Conservation (phyloP, 37 sponge, comb jelly and placozoan species). For the Agelas oroides region DNA sequence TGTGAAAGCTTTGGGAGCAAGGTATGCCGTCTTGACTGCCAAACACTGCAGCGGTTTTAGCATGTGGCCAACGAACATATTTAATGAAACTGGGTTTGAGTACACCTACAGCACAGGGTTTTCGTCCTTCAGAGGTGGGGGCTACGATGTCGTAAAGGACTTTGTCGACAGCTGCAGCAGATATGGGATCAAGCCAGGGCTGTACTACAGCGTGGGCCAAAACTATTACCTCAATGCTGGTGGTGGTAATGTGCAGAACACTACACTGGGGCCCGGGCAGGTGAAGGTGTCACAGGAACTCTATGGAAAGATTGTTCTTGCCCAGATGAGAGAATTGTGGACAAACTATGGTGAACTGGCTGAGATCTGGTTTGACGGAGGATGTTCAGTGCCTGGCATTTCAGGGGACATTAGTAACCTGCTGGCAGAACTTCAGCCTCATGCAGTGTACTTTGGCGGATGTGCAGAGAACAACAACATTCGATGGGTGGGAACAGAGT, state of each 20-base stretch:
- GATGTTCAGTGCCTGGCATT: conserved; percentile 59
- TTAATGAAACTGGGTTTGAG: conserved; percentile 45
- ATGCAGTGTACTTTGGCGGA: conserved; percentile 59
- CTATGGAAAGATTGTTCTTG: conserved; percentile 56
- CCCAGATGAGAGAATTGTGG: conserved; percentile 69
- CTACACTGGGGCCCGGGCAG: conserved; percentile 47
- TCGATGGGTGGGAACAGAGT: conserved; percentile 65
- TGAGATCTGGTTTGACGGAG: conserved; percentile 74
- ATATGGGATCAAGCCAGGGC: conserved; percentile 49
- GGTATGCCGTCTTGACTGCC: conserved; percentile 63
- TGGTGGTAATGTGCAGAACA: background rate
- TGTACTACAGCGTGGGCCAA: conserved; percentile 74
- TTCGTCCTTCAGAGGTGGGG: conserved; percentile 24
- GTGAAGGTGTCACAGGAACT: conserved; percentile 55
- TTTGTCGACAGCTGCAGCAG: conserved; percentile 43
- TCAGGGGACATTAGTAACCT: conserved; percentile 12
- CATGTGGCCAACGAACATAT: conserved; percentile 69
- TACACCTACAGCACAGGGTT: conserved; percentile 54
- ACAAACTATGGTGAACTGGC: conserved; percentile 61
- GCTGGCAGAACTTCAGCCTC: conserved; percentile 33
- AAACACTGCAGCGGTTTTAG: conserved; percentile 77
- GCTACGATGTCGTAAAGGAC: conserved; percentile 52
- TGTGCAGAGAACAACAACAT: conserved; percentile 48
- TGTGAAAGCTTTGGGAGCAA: conserved; percentile 42
- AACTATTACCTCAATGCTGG: conserved; percentile 66